Conservation (phyloP, 1,140 invertebrate genomes). For the Drosophila arizonae region DNA sequence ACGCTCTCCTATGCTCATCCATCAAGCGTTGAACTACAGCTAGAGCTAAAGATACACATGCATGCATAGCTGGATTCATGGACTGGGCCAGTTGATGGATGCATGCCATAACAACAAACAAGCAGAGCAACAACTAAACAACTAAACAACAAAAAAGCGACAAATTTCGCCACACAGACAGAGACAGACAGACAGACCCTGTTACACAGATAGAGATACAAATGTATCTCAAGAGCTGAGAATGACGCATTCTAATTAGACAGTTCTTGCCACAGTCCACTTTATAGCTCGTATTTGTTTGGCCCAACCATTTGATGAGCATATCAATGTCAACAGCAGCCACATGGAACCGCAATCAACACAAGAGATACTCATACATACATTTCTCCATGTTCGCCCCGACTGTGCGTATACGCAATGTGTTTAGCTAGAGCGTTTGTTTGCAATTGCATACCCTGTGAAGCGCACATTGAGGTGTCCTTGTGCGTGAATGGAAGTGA, state of each 20-base stretch:
- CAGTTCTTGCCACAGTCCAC: constrained; percentile 11
- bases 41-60: constrained; percentile 5
- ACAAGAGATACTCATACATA: not conserved
- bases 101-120: constrained; percentile 18
- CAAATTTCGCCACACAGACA: constrained; percentile 26
- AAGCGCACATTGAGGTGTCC: not conserved
- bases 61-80: constrained; percentile 18
- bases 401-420: constrained; percentile 23
- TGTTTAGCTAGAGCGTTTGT: constrained; percentile 1
- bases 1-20: constrained; percentile 17
- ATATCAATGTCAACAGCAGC: constrained; percentile 31
- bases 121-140: constrained; percentile 3
- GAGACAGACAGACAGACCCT: not conserved
- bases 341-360: not conserved
- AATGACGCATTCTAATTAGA: constrained; percentile 45
- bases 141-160: constrained; percentile 17
- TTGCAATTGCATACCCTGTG: not conserved
- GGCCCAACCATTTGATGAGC: constrained; percentile 15
- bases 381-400: too few relatives aligned
- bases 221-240: constrained; percentile 27
- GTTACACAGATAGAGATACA: constrained; percentile 9
- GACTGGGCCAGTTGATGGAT: constrained; percentile 22
- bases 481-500: too few relatives aligned
- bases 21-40: constrained; percentile 24
- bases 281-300: not conserved